phyloP scores from a whole-genome alignment of 2,888 invertebrate species.

The Lydus trimaculatus region DNA sequence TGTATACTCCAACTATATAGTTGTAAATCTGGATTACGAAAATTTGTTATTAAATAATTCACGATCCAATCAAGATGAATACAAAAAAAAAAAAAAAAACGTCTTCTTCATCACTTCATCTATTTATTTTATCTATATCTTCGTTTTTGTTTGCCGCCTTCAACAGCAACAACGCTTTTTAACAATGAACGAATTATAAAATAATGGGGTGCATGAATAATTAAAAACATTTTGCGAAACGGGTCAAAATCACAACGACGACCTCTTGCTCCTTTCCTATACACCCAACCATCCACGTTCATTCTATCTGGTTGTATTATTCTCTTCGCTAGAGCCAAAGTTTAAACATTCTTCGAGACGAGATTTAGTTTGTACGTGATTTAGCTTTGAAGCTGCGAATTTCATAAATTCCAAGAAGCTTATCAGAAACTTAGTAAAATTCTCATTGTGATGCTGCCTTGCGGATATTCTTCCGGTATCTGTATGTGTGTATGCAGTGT shows the following conservation, averaged over 20 bases:
- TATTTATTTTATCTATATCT: constrained; percentile 9
- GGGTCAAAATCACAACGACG: constrained; percentile 28
- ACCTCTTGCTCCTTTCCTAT: neutral
- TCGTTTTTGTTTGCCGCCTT: neutral
- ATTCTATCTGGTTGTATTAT: neutral
- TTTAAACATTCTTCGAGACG: constrained; percentile 44
- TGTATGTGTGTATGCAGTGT: neutral
- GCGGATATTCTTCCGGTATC: constrained; percentile 34
- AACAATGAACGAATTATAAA: constrained; percentile 41
- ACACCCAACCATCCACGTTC: neutral
- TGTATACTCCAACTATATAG: too few species aligned
- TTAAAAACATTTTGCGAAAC: constrained; percentile 37
- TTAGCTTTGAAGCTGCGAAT: constrained; percentile 43
- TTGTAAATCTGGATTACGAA: neutral
- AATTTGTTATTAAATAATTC: constrained; percentile 42
- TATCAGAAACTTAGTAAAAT: constrained; percentile 39
- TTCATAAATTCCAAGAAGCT: constrained; percentile 41
- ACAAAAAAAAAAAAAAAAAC: constrained; percentile 40
- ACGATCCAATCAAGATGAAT: constrained; percentile 43
- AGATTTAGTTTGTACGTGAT: constrained; percentile 44
- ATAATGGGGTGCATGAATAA: constrained; percentile 45
- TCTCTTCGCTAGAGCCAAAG: constrained; percentile 36
- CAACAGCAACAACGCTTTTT: neutral
- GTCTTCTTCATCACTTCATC: too few species aligned
- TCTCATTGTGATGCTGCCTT: constrained; percentile 38